These are phyloP conservation scores for cattle (Bos taurus) DNA, from an alignment of 2,113 vertebrate species.

Conservation along the genomic window ARS-UCD2.0 NC_037336.1:36080001-36080500, in stretches of 20 bases:
- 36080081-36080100: background rate
- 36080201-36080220: conserved; percentile 49
- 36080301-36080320: background rate
- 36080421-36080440: background rate
- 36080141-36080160: background rate
- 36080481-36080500: conserved; percentile 8
- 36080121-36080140: background rate
- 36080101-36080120: background rate
- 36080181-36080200: background rate
- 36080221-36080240: conserved; percentile 16
- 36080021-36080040: background rate
- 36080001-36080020: background rate
- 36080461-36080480: background rate
- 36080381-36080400: background rate
- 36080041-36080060: background rate
- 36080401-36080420: background rate
- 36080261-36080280: background rate
- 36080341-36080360: background rate
- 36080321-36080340: background rate
- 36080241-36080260: conserved; percentile 14
- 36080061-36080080: background rate
- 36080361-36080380: background rate
- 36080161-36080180: background rate
- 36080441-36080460: background rate
- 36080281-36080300: background rate